phyloP scores from a whole-genome alignment of 2,113 vertebrate species.

The Rhineura floridana region DNA sequence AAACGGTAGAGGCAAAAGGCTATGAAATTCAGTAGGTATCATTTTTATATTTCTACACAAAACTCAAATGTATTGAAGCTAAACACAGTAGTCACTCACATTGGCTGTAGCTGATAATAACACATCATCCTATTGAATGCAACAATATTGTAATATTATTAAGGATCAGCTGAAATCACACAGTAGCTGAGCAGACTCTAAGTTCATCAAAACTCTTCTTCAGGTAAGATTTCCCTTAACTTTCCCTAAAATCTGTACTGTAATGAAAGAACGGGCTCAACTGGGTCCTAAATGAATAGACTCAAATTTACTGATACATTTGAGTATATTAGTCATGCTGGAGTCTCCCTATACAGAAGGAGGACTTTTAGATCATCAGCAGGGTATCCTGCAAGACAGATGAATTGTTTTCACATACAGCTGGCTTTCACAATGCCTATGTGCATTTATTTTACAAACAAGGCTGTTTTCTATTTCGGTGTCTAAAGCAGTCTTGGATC shows the following conservation, averaged over 20 bases:
- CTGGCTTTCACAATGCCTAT: no score
- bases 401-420: no score
- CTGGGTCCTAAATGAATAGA: background rate
- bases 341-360: background rate
- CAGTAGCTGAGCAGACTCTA: background rate
- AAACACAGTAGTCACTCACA: background rate
- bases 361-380: no score
- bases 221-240: background rate
- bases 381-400: no score
- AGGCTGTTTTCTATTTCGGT: background rate
- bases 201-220: background rate
- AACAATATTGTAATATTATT: background rate
- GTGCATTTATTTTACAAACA: background rate
- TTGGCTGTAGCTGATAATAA: background rate
- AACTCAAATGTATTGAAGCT: background rate
- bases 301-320: background rate
- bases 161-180: background rate
- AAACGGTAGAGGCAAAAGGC: background rate
- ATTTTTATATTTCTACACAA: background rate
- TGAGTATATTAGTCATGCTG: background rate
- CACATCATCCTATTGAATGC: background rate
- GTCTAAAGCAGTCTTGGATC: background rate
- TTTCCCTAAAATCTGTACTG: background rate
- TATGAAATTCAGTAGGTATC: background rate
- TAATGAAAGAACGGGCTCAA: background rate